phyloP scores from a whole-genome alignment of 2,797 vertebrate genomes.

The Dicrostonyx torquatus region DNA sequence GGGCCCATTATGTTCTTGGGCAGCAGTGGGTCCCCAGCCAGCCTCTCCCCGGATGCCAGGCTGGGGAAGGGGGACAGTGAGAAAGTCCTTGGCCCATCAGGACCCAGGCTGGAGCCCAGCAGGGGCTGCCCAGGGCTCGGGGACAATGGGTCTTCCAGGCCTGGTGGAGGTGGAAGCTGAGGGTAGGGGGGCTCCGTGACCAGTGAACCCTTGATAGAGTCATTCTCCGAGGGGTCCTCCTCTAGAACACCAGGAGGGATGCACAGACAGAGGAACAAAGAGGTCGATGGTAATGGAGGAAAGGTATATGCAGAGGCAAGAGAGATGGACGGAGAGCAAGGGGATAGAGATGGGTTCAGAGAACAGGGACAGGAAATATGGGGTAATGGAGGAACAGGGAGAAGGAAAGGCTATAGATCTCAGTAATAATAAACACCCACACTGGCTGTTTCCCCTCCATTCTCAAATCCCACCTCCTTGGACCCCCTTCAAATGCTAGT shows the following conservation, averaged over 20 bases:
- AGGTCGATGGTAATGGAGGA: not conserved
- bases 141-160: constrained; percentile 88
- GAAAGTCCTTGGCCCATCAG: constrained; percentile 89
- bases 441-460: fast-evolving
- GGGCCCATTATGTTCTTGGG: constrained; percentile 91
- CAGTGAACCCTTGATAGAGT: constrained; percentile 88
- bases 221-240: constrained; percentile 91
- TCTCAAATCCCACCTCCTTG: not conserved
- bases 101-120: constrained; percentile 84
- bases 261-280: not conserved
- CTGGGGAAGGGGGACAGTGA: constrained; percentile 90
- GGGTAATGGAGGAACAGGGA: not conserved
- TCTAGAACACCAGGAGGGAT: constrained; percentile 86
- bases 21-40: constrained; percentile 88
- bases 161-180: constrained; percentile 75
- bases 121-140: constrained; percentile 88
- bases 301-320: not conserved
- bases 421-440: fast-evolving
- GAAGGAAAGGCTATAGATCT: not conserved
- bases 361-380: no score
- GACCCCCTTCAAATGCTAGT: no score
- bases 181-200: constrained; percentile 89
- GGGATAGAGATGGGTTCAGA: not conserved
- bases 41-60: constrained; percentile 84
- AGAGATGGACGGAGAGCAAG: not conserved